These are phyloP conservation scores for Amiota communis DNA, from an alignment of 2,888 invertebrate genomes.

Conservation along the genomic window DNA sequence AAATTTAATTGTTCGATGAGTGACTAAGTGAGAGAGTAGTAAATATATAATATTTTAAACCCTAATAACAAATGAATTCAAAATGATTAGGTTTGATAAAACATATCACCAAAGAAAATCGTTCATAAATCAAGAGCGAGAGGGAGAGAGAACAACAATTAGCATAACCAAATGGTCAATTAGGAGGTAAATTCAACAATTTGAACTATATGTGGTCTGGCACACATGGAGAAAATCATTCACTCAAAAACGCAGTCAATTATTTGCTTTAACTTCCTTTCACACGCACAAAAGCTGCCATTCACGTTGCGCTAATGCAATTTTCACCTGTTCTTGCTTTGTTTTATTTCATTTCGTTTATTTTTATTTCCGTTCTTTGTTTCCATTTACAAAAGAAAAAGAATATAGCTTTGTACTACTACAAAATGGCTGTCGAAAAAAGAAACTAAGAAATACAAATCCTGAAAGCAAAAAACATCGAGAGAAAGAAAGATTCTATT, in stretches of 20 bases:
- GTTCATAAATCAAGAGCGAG: too few species aligned
- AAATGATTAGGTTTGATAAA: too few species aligned
- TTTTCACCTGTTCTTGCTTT: slow-evolving; percentile 51
- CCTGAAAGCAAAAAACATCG: not conserved
- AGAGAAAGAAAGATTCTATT: not conserved
- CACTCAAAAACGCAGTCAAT: not conserved
- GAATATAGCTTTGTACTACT: not conserved
- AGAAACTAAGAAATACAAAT: not conserved
- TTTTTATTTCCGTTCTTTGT: slow-evolving; percentile 41
- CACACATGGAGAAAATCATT: not conserved
- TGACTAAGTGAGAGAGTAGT: too few species aligned
- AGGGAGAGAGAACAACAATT: too few species aligned
- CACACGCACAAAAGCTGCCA: not conserved
- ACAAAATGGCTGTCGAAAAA: slow-evolving; percentile 3
- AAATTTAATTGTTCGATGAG: too few species aligned
- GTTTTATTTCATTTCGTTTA: slow-evolving; percentile 50
- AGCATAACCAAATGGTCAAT: slow-evolving; percentile 66
- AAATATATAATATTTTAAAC: too few species aligned
- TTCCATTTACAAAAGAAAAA: slow-evolving; percentile 19
- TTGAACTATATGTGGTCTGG: slow-evolving; percentile 28
- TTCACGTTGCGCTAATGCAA: slow-evolving; percentile 49
- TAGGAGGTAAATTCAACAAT: slow-evolving; percentile 52
- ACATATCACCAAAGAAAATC: too few species aligned
- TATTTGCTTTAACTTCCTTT: slow-evolving; percentile 11
- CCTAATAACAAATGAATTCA: too few species aligned